Evolutionary conservation across 2,113 vertebrate species (phyloP).

Genomic region (Chaetodon auriga): DNA sequence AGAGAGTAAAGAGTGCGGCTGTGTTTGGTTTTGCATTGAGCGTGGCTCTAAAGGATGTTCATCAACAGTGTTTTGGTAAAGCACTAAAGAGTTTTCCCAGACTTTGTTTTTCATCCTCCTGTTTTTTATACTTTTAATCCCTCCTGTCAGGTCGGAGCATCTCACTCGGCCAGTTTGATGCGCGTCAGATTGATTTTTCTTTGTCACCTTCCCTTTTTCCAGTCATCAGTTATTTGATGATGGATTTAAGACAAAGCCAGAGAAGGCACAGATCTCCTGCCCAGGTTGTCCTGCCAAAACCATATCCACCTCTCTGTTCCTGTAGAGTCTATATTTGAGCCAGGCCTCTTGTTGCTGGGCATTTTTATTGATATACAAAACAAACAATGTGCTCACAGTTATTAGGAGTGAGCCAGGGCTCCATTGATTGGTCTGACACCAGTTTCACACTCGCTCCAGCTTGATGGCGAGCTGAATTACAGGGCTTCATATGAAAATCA

Average conservation of each 20-base stretch:
- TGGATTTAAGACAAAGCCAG: slow-evolving; percentile 21
- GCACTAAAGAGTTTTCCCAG: not conserved
- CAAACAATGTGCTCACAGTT: slow-evolving; percentile 25
- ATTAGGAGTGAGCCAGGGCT: not conserved
- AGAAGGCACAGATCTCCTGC: slow-evolving; percentile 21
- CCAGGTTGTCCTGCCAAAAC: slow-evolving; percentile 19
- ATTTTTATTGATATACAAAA: slow-evolving; percentile 17
- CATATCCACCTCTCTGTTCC: not conserved
- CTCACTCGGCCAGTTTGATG: not conserved
- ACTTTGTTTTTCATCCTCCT: not conserved
- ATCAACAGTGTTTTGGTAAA: not conserved
- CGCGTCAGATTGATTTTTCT: not conserved
- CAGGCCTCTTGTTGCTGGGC: not conserved
- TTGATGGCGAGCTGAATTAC: not conserved
- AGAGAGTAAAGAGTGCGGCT: not conserved
- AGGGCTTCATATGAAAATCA: slow-evolving; percentile 13
- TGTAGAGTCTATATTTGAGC: not conserved
- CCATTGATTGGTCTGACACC: slow-evolving; percentile 39
- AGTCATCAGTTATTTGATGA: slow-evolving; percentile 24
- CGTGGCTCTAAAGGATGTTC: not conserved
- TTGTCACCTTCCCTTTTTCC: slow-evolving; percentile 1
- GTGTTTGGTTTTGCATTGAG: not conserved
- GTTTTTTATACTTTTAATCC: not conserved
- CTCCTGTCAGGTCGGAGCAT: not conserved
- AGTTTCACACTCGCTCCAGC: slow-evolving; percentile 7